These are phyloP conservation scores for Amorpha juglandis DNA, from an alignment of 2,888 invertebrate genomes.

Conservation along the genomic window DNA sequence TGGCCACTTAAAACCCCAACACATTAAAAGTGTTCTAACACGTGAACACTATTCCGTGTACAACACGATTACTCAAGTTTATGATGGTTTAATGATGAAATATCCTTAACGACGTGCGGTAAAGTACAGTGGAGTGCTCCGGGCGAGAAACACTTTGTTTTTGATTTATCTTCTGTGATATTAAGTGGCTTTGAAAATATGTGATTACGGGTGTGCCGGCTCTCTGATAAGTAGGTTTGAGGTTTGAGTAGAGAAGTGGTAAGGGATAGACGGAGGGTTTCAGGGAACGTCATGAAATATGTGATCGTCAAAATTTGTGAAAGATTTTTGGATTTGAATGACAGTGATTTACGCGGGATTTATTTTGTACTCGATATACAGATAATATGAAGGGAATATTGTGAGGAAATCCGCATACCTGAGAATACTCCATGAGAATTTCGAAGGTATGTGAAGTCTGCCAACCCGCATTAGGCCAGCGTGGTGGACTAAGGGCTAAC, in stretches of 20 bases:
- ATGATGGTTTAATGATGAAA: slow-evolving; percentile 6
- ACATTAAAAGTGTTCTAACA: neutral
- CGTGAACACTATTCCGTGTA: neutral
- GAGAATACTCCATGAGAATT: too few relatives aligned
- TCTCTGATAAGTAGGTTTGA: neutral
- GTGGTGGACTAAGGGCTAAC: too few relatives aligned
- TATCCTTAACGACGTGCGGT: neutral
- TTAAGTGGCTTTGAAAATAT: slow-evolving; percentile 6
- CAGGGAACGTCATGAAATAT: neutral
- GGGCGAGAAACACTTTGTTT: neutral
- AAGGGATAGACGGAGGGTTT: neutral
- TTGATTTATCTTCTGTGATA: neutral
- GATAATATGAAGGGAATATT: too few relatives aligned
- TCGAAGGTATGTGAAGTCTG: too few relatives aligned
- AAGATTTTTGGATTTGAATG: too few relatives aligned
- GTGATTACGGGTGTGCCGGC: neutral
- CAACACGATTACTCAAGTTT: neutral
- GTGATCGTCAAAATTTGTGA: too few relatives aligned
- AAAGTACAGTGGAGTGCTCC: neutral
- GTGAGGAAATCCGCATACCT: too few relatives aligned
- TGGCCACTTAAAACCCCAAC: neutral
- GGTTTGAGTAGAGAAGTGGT: neutral
- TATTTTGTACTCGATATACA: too few relatives aligned
- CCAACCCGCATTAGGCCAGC: too few relatives aligned
- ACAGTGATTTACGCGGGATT: too few relatives aligned